Conservation (phyloP, 2,797 vertebrate genomes). For the Tokudaia tokunoshimensis region DNA sequence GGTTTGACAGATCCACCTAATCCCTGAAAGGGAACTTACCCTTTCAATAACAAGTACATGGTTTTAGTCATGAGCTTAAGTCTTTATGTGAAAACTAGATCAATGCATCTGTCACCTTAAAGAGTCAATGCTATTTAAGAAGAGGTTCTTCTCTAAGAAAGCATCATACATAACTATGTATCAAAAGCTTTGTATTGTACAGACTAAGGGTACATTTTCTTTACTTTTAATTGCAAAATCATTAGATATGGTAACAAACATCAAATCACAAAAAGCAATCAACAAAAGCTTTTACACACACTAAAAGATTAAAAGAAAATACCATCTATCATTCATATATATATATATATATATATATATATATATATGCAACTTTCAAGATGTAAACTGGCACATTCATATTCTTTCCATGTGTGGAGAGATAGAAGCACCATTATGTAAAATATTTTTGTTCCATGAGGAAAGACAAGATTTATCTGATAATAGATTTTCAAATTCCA, state of each 20-base stretch:
- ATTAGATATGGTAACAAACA: slow-evolving; percentile 27
- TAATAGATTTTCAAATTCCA: slow-evolving; percentile 24
- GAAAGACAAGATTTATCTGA: slow-evolving; percentile 1
- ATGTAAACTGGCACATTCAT: neutral
- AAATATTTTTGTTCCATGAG: neutral
- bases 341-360: neutral
- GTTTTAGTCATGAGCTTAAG: slow-evolving; percentile 8
- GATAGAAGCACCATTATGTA: neutral
- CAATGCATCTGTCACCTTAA: slow-evolving; percentile 28
- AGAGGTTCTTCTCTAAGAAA: slow-evolving; percentile 34
- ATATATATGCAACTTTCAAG: slow-evolving; percentile 44
- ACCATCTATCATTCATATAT: neutral
- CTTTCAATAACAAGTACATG: slow-evolving; percentile 56
- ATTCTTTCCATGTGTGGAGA: slow-evolving; percentile 6
- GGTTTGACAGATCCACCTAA: slow-evolving; percentile 61
- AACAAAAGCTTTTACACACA: neutral
- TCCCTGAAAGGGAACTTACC: slow-evolving; percentile 53
- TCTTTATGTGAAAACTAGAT: slow-evolving; percentile 47
- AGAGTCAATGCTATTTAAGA: neutral
- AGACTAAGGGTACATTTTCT: slow-evolving; percentile 19
- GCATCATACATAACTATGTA: neutral
- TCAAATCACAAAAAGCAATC: slow-evolving; percentile 33
- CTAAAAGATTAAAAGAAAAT: slow-evolving; percentile 8
- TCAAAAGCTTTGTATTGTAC: neutral
- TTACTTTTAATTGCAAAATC: neutral